phyloP scores from a whole-genome alignment of 2,113 vertebrate species.

The Glareola pratincola region DNA sequence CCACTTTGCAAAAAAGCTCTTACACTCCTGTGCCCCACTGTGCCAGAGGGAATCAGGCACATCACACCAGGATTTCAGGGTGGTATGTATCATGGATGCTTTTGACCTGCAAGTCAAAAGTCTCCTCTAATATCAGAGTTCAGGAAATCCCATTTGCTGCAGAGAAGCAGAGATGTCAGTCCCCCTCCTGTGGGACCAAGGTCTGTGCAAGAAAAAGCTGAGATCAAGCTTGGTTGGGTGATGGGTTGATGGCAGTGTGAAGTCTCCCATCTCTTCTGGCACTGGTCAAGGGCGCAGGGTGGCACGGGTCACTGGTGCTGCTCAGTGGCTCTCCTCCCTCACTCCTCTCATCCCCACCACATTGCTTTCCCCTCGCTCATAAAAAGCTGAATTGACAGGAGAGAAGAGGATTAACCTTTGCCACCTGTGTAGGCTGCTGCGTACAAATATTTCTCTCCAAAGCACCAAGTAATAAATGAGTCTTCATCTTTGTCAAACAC shows the following conservation, averaged over 20 bases:
- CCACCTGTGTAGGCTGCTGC: not conserved
- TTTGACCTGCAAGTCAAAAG: not conserved
- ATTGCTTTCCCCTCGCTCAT: not conserved
- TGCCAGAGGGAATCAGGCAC: not conserved
- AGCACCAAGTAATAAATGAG: conserved; percentile 43
- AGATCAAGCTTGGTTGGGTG: not conserved
- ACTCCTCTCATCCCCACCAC: not conserved
- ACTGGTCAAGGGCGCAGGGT: not conserved
- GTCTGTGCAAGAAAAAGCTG: not conserved
- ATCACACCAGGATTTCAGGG: not conserved
- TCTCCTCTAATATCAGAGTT: not conserved
- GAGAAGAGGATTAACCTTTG: conserved; percentile 61
- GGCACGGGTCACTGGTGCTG: not conserved
- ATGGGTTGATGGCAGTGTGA: not conserved
- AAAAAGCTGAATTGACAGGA: conserved; percentile 24
- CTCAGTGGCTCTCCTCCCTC: not conserved
- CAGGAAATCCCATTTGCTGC: not conserved
- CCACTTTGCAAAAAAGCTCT: not conserved
- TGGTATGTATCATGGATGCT: not conserved
- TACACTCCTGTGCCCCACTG: not conserved
- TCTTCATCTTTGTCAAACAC: conserved; percentile 61
- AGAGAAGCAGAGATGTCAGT: not conserved
- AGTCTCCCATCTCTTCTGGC: not conserved
- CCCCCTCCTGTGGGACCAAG: not conserved
- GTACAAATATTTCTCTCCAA: conserved; percentile 48